Base-by-base conservation (phyloP, 2,113 vertebrate genomes). In the Mesoclemmys tuberculata region DNA sequence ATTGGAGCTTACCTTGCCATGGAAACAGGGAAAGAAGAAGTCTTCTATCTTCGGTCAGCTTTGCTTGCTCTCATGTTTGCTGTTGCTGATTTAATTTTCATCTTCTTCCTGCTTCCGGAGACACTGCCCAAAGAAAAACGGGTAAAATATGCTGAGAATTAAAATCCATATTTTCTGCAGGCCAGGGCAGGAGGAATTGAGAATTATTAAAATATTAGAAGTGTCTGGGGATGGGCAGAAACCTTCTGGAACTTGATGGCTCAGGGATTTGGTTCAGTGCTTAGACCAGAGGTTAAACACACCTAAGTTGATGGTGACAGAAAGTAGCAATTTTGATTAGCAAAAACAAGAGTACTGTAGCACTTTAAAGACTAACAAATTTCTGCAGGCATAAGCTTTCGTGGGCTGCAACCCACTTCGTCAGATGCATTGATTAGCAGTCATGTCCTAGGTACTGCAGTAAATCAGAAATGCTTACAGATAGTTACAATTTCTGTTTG, bases 51-150 rank as follows among this genome's bases (percentile, higher is more conserved):
- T 11, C 97, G 55, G 1, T 98, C 99, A 0, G 99, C 99, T 5
- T 82, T 99, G 88, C 95, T 99, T 26, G 99, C 99, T 2, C 97
- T 99, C 31, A 8, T 91, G 27, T 99, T 99, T 88, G 98, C 99
- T 2, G 46, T 95, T 26, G 97, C 98, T 0, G 99, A 99, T 85
- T 94, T 99, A 8, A 85, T 99, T 9, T 99, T 99, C 90, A 98
- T 99, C 95, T 98, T 99, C 97, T 91, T 98, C 81, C 97, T 99
- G 75, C 98, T 99, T 92, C 99, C 99, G 0, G 99, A 99, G 98
- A 99, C 99, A 0, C 98, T 99, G 74, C 97, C 98, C 9, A 98
- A 97, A 19, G 98, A 99, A 87, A 97, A 97, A 91, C 98, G 99
- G 99, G 99, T 99, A 97, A 84, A 96, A 41, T 68, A 38, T 71